These are phyloP conservation scores for Baccha elongata DNA, from an alignment of 2,888 invertebrate species.

Conservation along the genomic window DNA sequence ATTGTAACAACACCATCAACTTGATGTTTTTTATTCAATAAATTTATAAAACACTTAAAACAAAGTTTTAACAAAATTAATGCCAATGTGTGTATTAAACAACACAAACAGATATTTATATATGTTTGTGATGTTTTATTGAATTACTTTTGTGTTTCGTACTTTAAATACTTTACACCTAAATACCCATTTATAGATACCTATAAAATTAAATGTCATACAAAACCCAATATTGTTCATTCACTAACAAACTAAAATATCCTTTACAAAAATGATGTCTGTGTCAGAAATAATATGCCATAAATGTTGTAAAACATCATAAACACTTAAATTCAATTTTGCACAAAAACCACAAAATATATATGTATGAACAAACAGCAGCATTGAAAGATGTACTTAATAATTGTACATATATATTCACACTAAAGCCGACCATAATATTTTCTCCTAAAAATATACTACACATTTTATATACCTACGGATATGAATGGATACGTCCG, in stretches of 20 bases:
- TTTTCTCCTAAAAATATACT: neutral
- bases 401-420: slow-evolving; percentile 48
- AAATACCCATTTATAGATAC: too few species aligned
- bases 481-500: slow-evolving; percentile 5
- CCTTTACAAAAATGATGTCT: neutral
- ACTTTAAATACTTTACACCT: too few species aligned
- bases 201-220: too few species aligned
- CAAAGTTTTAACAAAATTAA: too few species aligned
- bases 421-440: slow-evolving; percentile 18
- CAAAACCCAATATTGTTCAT: too few species aligned
- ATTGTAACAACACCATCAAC: too few species aligned
- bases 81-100: too few species aligned
- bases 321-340: slow-evolving; percentile 50
- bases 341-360: slow-evolving; percentile 33
- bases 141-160: too few species aligned
- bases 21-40: too few species aligned
- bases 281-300: neutral
- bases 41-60: too few species aligned
- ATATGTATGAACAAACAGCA: slow-evolving; percentile 1
- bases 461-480: neutral
- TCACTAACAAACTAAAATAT: neutral
- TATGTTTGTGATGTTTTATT: too few species aligned
- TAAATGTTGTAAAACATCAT: slow-evolving; percentile 1
- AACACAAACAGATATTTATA: too few species aligned
- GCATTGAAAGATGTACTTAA: slow-evolving; percentile 34